Evolutionary conservation across 2,888 invertebrate genomes (phyloP).

Genomic region (Eurois occulta): DNA sequence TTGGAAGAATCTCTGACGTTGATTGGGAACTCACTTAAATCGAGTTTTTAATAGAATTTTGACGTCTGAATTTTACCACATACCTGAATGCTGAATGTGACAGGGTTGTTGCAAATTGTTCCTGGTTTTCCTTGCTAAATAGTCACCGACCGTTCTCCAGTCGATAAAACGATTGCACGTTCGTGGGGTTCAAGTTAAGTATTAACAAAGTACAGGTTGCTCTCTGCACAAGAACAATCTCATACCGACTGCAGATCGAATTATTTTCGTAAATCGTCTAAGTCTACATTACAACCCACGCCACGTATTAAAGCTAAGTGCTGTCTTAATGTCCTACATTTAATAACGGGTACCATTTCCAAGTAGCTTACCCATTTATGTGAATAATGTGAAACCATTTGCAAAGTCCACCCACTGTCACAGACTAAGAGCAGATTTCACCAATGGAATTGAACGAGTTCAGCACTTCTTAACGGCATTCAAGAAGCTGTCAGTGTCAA

Average conservation of each 20-base stretch:
- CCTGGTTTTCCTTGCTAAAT: background rate
- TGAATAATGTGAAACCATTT: slow-evolving; percentile 31
- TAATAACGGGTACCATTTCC: slow-evolving; percentile 19
- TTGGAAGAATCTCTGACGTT: slow-evolving; percentile 16
- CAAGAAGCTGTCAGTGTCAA: background rate
- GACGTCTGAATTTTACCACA: background rate
- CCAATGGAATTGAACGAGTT: background rate
- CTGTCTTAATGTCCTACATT: slow-evolving; percentile 22
- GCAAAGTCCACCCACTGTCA: slow-evolving; percentile 11
- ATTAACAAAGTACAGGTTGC: background rate
- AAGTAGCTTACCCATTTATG: slow-evolving; percentile 12
- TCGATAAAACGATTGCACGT: background rate
- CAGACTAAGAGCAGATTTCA: background rate
- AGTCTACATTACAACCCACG: background rate
- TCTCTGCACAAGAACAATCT: background rate
- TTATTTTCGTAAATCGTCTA: background rate
- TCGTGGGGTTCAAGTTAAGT: background rate
- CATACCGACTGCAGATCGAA: background rate
- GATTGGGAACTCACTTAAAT: slow-evolving; percentile 8
- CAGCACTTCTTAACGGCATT: background rate
- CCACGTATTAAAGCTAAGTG: background rate
- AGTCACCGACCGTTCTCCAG: background rate
- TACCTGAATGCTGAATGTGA: too few species aligned
- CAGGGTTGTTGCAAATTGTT: background rate
- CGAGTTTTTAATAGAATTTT: background rate